Evolutionary conservation across 2,888 invertebrate species (phyloP), one percentile per base, ranked within the genome.

Genomic region (Lepas anatifera): DNA sequence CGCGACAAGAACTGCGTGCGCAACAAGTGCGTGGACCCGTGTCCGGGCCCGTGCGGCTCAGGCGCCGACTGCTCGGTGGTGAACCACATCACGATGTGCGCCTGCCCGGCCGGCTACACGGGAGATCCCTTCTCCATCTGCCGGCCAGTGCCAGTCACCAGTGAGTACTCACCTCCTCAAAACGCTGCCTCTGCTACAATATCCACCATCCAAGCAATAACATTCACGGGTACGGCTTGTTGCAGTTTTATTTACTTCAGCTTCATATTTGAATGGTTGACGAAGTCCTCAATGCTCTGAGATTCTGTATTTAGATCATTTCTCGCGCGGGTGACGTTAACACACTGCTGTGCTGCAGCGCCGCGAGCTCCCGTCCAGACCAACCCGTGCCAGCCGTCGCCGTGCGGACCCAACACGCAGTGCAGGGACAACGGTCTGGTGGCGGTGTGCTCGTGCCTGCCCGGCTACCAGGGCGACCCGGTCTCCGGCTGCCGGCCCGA

Each of bases 371-470:
- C 67, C 29, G 70, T 63, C 16, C 66, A 69, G 1, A 63, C 68
- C 67, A 72, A 72, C 76, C 91, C 91, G 0, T 92, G 92, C 78
- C 87, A 90, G 77, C 91, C 92, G 69, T 90, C 90, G 43, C 92
- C 92, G 1, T 94, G 94, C 78, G 94, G 93, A 48, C 81, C 89
- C 1, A 94, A 93, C 78, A 91, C 93, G 3, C 81, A 89, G 77
- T 89, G 91, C 80, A 39, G 50, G 4, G 68, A 48, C 50, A 67
- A 70, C 37, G 68, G 68, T 50, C 27, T 68, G 13, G 48, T 52
- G 48, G 90, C 91, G 0, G 91, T 90, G 0, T 94, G 93, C 78
- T 90, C 91, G 0, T 94, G 92, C 76, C 83, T 88, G 74, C 87
- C 88, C 1, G 88, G 87, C 75, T 91, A 89, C 76, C 84, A 88